These are phyloP conservation scores for Echinometra lucunter DNA, from an alignment of 53 echinoderm and acorn worm genomes.

Conservation along the genomic window DNA sequence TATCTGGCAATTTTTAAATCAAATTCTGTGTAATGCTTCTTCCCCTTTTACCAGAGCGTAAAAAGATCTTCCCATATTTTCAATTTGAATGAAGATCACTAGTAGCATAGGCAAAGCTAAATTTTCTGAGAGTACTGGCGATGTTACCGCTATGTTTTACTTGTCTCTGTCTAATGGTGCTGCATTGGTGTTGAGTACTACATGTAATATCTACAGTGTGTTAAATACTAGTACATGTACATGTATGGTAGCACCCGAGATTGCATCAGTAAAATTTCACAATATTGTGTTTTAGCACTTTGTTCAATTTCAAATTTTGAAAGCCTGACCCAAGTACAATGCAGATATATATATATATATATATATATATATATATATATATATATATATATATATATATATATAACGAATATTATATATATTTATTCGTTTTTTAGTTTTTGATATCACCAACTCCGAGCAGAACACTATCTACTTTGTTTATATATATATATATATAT, in stretches of 20 bases:
- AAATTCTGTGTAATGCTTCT: background rate
- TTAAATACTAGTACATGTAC: no score
- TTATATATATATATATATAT: no score
- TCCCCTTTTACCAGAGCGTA: background rate
- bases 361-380: no score
- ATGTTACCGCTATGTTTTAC: background rate
- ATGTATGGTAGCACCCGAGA: no score
- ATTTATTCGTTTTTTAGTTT: no score
- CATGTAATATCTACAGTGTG: background rate
- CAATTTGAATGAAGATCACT: background rate
- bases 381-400: no score
- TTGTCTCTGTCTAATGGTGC: background rate
- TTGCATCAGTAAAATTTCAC: no score
- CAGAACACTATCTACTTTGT: no score
- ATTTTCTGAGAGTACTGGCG: background rate
- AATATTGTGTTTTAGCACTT: background rate
- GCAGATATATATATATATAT: no score
- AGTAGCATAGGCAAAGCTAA: background rate
- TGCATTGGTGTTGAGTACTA: background rate
- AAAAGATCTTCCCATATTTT: conserved; percentile 16
- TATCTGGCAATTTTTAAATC: background rate
- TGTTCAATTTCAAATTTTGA: background rate
- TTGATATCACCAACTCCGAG: no score
- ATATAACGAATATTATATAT: no score
- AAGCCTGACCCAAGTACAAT: no score